phyloP scores from a whole-genome alignment of 2,113 vertebrate genomes.

The Prietella phreatophila region DNA sequence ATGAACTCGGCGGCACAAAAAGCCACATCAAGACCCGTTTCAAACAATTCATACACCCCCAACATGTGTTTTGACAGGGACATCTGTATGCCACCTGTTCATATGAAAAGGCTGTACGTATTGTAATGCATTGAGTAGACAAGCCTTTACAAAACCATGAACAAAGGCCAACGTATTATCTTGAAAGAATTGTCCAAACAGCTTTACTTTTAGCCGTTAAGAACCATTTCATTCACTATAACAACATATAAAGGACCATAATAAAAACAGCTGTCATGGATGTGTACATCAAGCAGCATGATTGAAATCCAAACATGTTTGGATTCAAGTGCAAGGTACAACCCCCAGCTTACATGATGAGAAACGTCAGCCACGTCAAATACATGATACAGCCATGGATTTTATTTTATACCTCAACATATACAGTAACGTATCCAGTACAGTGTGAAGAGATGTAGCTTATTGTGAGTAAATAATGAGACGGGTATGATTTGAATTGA shows the following conservation, averaged over 20 bases:
- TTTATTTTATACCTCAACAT: neutral
- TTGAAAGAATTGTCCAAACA: neutral
- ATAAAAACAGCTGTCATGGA: neutral
- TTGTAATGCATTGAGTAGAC: neutral
- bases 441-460: neutral
- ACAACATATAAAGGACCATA: neutral
- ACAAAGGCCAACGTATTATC: neutral
- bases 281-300: neutral
- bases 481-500: neutral
- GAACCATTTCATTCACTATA: neutral
- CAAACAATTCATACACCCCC: conserved; percentile 9
- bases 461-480: neutral
- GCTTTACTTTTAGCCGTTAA: neutral
- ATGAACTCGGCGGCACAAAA: neutral
- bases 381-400: neutral
- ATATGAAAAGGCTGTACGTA: neutral
- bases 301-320: neutral
- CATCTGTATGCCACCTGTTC: neutral
- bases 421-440: neutral
- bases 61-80: neutral
- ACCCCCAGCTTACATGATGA: neutral
- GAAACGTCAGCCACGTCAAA: too few species aligned
- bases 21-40: neutral
- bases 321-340: neutral
- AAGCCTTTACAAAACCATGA: neutral